Evolutionary conservation across 2,113 vertebrate species (phyloP).

Genomic region (Potamarius usumacintae): DNA sequence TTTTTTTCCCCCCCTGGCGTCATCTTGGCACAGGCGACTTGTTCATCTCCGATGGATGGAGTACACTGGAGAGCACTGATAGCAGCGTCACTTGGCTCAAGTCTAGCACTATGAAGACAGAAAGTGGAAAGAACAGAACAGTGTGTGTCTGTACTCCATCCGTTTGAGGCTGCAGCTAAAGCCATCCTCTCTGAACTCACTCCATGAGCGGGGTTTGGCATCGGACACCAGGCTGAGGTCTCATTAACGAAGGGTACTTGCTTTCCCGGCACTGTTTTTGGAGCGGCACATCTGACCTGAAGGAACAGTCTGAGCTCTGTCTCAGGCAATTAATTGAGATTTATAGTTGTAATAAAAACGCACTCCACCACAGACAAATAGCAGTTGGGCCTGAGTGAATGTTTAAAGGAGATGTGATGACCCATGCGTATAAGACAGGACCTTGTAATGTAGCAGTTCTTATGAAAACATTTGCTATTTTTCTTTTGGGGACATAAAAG

Average conservation of each 20-base stretch:
- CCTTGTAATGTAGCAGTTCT: background rate
- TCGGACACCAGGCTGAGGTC: slow-evolving; percentile 20
- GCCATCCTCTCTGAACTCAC: slow-evolving; percentile 39
- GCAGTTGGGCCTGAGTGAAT: slow-evolving; percentile 57
- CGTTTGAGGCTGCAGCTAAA: slow-evolving; percentile 35
- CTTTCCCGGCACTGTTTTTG: slow-evolving; percentile 47
- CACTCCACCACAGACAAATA: slow-evolving; percentile 57
- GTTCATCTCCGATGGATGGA: background rate
- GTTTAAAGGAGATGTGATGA: slow-evolving; percentile 52
- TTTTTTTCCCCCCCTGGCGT: background rate
- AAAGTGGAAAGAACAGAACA: background rate
- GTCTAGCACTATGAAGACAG: background rate
- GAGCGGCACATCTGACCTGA: slow-evolving; percentile 50
- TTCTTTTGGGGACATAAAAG: slow-evolving; percentile 32
- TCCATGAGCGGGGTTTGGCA: slow-evolving; percentile 47
- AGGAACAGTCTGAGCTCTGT: slow-evolving; percentile 49
- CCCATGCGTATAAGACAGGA: slow-evolving; percentile 43
- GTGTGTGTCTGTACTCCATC: slow-evolving; percentile 4
- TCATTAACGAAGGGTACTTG: slow-evolving; percentile 35
- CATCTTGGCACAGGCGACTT: background rate
- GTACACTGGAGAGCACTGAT: slow-evolving; percentile 2
- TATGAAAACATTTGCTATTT: slow-evolving; percentile 21
- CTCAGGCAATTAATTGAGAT: slow-evolving; percentile 60
- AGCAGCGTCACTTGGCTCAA: background rate
- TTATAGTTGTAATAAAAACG: slow-evolving; percentile 58